phyloP scores from a whole-genome alignment of 1,140 invertebrate genomes.

The Hetaerina americana region DNA sequence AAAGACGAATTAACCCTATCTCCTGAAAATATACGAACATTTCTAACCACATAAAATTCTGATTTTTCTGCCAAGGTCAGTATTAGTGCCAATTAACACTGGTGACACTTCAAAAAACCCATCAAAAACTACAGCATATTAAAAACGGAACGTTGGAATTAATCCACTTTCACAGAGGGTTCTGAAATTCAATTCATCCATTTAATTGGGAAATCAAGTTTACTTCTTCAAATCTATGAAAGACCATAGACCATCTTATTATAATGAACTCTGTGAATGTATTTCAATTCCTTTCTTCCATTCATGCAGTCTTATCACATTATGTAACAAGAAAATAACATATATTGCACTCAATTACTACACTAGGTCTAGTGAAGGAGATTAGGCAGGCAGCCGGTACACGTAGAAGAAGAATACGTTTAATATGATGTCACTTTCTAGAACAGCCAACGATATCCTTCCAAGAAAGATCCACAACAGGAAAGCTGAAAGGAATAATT shows the following conservation, averaged over 20 bases:
- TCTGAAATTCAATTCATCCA: no score
- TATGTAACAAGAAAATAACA: conserved; percentile 6
- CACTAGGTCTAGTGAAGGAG: conserved; percentile 8
- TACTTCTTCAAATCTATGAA: background rate
- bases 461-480: conserved; percentile 12
- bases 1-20: conserved; percentile 3
- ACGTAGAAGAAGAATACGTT: conserved; percentile 8
- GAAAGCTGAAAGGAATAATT: conserved; percentile 9
- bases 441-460: conserved; percentile 11
- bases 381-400: conserved; percentile 8
- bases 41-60: conserved; percentile 6
- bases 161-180: background rate
- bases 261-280: background rate
- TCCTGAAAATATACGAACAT: background rate
- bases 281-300: conserved; percentile 1
- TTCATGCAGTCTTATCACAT: conserved; percentile 6
- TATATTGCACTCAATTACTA: conserved; percentile 7
- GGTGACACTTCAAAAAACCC: conserved; percentile 7
- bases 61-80: conserved; percentile 7
- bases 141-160: conserved; percentile 2
- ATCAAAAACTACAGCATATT: conserved; percentile 8
- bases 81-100: conserved; percentile 7
- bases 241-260: background rate
- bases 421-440: conserved; percentile 10
- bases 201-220: no score